Percentiles rank a stretch among this genome's conserved stretches.
Conservation (phyloP, 2,888 invertebrate species). For the Leptogaster cylindrica region DNA sequence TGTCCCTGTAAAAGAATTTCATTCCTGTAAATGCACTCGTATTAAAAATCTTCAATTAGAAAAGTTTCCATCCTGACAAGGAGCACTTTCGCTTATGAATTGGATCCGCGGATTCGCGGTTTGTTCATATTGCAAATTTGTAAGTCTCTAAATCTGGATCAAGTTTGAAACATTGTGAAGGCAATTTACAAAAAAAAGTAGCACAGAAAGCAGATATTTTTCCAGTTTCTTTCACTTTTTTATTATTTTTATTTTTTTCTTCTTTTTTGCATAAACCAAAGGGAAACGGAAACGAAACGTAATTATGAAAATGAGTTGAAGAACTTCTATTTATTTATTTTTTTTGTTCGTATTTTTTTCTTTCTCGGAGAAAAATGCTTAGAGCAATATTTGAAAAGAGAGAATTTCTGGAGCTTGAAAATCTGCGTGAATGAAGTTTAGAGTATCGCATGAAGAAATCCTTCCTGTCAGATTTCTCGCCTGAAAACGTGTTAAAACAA, state of each 20-base stretch:
- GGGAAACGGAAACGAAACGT: constrained; percentile 27
- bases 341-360: too few relatives aligned
- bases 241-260: not conserved
- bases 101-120: not conserved
- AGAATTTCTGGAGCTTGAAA: constrained; percentile 12
- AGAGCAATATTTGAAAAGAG: constrained; percentile 13
- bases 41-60: not conserved
- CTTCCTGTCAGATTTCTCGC: too few relatives aligned
- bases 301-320: constrained; percentile 35
- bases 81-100: not conserved
- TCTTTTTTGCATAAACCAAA: not conserved
- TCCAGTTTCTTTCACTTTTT: too few relatives aligned
- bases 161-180: not conserved
- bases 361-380: not conserved
- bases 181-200: too few relatives aligned
- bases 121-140: constrained; percentile 10
- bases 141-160: constrained; percentile 21
- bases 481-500: not conserved
- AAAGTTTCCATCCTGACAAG: not conserved
- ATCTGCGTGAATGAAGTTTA: too few relatives aligned
- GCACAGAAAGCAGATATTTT: too few relatives aligned
- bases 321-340: too few relatives aligned
- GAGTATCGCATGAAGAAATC: too few relatives aligned
- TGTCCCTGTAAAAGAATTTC: too few relatives aligned
- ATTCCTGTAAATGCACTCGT: not conserved